Conservation (phyloP, 2,797 vertebrate species). For the Podarcis lilfordi region DNA sequence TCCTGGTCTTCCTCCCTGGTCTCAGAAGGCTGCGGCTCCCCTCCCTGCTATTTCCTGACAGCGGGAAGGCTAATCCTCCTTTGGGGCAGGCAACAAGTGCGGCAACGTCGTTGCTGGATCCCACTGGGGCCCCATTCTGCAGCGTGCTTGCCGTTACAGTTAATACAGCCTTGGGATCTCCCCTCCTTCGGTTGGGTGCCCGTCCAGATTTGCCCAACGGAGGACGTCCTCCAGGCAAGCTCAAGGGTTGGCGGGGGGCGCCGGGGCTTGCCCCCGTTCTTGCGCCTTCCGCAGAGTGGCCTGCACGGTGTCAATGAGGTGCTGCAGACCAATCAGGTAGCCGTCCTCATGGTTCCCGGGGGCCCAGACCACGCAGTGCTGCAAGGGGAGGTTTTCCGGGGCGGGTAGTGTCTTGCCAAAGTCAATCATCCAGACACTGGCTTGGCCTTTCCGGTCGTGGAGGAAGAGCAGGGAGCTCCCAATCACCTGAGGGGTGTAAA, state of each 20-base stretch:
- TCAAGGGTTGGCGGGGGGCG: neutral
- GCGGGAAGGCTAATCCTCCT: no score
- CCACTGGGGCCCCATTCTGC: neutral
- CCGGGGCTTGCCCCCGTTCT: constrained; percentile 1
- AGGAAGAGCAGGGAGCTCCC: constrained; percentile 93
- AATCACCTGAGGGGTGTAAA: constrained; percentile 80
- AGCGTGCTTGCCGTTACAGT: neutral
- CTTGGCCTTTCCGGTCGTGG: constrained; percentile 84
- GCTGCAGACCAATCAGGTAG: constrained; percentile 86
- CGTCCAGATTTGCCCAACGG: neutral
- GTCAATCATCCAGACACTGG: constrained; percentile 94
- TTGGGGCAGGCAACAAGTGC: no score
- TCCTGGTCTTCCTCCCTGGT: no score
- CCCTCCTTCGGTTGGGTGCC: neutral
- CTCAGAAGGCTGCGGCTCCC: no score
- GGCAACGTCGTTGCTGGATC: no score
- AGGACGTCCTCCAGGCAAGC: neutral
- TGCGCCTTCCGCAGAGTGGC: constrained; percentile 69
- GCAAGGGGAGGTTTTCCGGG: constrained; percentile 71
- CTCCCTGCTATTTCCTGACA: no score
- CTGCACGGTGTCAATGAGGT: constrained; percentile 79
- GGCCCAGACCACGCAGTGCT: constrained; percentile 83
- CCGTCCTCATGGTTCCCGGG: constrained; percentile 89
- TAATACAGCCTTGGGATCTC: neutral
- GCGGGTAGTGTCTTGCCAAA: constrained; percentile 87